Evolutionary conservation across 2,113 vertebrate genomes (phyloP).

Genomic region (Tachycineta bicolor): DNA sequence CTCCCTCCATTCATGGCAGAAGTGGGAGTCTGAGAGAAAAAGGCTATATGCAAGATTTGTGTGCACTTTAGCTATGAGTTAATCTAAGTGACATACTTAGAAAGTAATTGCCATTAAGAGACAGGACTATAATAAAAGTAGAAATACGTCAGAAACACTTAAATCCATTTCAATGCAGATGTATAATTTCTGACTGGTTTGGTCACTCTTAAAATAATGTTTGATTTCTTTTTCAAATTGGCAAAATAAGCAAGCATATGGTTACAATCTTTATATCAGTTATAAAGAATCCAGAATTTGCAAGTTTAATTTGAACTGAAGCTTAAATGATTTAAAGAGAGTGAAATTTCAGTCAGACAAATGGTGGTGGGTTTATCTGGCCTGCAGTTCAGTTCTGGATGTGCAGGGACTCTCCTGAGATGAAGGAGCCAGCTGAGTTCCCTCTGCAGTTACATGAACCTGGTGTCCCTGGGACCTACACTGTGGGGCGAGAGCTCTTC

Average conservation of each 20-base stretch:
- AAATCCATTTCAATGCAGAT: not conserved
- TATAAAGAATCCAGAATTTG: slow-evolving; percentile 29
- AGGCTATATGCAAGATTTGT: not conserved
- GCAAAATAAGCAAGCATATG: slow-evolving; percentile 56
- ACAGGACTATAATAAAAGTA: slow-evolving; percentile 37
- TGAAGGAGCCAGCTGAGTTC: not conserved
- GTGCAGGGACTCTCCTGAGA: not conserved
- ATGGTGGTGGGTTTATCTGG: not conserved
- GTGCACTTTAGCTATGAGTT: not conserved
- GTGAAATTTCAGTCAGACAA: slow-evolving; percentile 16
- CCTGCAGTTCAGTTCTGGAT: not conserved
- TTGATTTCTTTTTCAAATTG: slow-evolving; percentile 36
- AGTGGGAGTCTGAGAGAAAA: not conserved
- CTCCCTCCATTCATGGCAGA: not conserved
- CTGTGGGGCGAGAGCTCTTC: fast-evolving
- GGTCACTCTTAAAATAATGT: slow-evolving; percentile 18
- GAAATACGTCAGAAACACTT: slow-evolving; percentile 41
- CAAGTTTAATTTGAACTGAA: not conserved
- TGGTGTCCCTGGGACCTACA: not conserved
- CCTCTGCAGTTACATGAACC: not conserved
- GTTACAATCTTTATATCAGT: slow-evolving; percentile 32
- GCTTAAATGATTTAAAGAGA: slow-evolving; percentile 20
- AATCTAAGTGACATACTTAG: not conserved
- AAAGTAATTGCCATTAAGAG: slow-evolving; percentile 29
- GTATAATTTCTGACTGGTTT: slow-evolving; percentile 15